Evolutionary conservation across 2,888 invertebrate species (phyloP).

Genomic region (Pheosia tremula): DNA sequence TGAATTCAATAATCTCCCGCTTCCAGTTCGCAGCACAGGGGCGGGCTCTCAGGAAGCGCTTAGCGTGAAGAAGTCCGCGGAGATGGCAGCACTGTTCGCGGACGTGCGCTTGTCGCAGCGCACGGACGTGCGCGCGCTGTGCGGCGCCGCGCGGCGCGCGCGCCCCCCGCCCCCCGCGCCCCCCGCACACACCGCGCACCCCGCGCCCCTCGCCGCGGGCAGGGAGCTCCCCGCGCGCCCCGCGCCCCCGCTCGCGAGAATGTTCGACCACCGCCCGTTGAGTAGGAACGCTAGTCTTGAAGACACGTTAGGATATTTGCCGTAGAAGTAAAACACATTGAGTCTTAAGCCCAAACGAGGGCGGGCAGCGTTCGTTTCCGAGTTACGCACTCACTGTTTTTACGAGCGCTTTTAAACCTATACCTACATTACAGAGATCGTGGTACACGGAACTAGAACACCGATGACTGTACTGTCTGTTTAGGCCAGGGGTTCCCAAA

Average conservation of each 20-base stretch:
- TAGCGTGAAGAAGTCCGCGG: constrained; percentile 94
- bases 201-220: constrained; percentile 45
- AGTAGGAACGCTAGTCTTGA: constrained; percentile 84
- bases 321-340: constrained; percentile 51
- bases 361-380: no score
- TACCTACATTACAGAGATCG: no score
- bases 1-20: no score
- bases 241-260: constrained; percentile 54
- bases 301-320: constrained; percentile 87
- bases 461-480: no score
- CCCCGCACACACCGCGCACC: constrained; percentile 25
- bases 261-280: constrained; percentile 69
- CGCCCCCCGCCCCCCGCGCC: constrained; percentile 38
- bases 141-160: constrained; percentile 48
- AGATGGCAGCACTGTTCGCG: constrained; percentile 94
- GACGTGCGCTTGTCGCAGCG: constrained; percentile 89
- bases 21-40: constrained; percentile 75
- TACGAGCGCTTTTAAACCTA: no score
- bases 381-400: no score
- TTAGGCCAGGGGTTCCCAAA: no score
- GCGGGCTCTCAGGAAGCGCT: constrained; percentile 88
- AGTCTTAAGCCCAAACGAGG: no score
- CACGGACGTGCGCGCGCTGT: constrained; percentile 84
- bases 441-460: no score
- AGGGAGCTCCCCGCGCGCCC: constrained; percentile 36